A percentile compares a stretch with the other conserved stretches of the same genome.
Evolutionary conservation across 2,113 vertebrate genomes (phyloP).

Genomic region (Antechinus flavipes): DNA sequence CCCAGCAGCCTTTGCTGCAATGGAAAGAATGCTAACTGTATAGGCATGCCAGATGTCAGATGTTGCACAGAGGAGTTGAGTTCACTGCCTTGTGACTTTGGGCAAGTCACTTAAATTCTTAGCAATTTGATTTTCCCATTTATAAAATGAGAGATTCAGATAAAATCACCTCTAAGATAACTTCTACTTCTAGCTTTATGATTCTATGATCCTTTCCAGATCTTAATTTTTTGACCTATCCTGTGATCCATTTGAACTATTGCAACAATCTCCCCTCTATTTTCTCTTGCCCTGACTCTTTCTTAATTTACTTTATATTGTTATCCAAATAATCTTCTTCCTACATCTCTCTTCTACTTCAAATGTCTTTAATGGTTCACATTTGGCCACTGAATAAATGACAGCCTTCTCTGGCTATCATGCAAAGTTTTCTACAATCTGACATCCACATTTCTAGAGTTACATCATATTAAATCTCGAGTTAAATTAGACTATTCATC

Average conservation of each 20-base stretch:
- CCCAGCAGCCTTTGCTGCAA: not conserved
- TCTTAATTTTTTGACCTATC: not conserved
- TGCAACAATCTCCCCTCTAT: not conserved
- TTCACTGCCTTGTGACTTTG: not conserved
- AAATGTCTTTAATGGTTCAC: not conserved
- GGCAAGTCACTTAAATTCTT: not conserved
- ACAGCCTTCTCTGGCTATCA: not conserved
- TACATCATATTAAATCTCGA: not conserved
- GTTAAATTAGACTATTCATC: not conserved
- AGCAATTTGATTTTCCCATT: not conserved
- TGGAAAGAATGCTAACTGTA: not conserved
- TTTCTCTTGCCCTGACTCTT: not conserved
- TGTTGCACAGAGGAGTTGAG: not conserved
- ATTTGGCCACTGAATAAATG: not conserved
- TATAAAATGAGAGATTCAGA: not conserved
- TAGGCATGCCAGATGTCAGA: not conserved
- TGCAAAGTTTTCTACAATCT: not conserved
- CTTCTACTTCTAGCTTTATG: not conserved
- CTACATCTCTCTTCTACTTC: not conserved
- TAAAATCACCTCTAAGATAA: not conserved
- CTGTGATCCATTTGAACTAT: not conserved
- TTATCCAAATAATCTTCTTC: not conserved
- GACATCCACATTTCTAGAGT: not conserved
- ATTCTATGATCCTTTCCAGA: not conserved
- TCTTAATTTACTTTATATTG: not conserved